Percentiles rank a stretch among this genome's conserved stretches.
phyloP scores from a whole-genome alignment of 2,113 vertebrate species.

The Peromyscus californicus region DNA sequence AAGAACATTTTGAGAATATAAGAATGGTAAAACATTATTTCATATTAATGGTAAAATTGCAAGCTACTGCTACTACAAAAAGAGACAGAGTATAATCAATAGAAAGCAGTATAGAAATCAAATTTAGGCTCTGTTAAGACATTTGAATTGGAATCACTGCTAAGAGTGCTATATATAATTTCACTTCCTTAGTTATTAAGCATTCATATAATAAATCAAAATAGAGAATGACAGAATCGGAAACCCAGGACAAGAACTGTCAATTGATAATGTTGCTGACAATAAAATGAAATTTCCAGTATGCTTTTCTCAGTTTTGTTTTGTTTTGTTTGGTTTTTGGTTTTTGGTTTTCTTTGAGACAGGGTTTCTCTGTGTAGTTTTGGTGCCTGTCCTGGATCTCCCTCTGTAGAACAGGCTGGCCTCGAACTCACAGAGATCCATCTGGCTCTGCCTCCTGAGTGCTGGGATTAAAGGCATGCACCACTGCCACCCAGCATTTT shows the following conservation, averaged over 20 bases:
- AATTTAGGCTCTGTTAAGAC: neutral
- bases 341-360: too few species aligned
- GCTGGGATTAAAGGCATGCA: too few species aligned
- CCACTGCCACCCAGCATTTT: neutral
- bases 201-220: neutral
- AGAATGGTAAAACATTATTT: neutral
- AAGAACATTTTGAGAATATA: neutral
- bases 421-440: too few species aligned
- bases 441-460: too few species aligned
- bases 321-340: neutral
- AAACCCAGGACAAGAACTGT: neutral
- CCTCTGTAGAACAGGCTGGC: too few species aligned
- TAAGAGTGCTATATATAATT: neutral
- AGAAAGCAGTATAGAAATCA: neutral
- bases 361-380: too few species aligned
- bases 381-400: too few species aligned
- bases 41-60: neutral
- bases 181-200: neutral
- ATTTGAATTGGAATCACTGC: neutral
- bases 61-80: neutral
- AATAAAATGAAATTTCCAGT: neutral
- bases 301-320: neutral
- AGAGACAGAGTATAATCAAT: too few species aligned
- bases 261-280: neutral
- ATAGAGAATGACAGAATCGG: neutral